These are phyloP conservation scores for Rambutsinella grinnellia DNA, from an alignment of 2,888 invertebrate species.

Conservation along the genomic window DNA sequence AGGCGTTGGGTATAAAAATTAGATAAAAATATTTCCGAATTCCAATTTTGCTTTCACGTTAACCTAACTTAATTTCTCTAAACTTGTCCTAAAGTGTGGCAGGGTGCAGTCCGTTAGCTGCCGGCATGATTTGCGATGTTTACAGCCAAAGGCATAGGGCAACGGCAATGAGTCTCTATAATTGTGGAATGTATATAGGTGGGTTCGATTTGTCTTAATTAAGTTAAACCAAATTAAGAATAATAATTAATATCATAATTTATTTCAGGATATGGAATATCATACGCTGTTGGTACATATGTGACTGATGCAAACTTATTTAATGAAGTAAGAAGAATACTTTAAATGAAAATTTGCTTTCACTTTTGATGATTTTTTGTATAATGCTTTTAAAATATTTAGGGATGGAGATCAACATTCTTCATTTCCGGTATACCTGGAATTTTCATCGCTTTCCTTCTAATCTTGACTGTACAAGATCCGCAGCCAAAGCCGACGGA, in stretches of 20 bases:
- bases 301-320: constrained; percentile 81
- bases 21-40: not conserved
- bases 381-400: not conserved
- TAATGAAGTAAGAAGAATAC: constrained; percentile 74
- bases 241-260: too few species aligned
- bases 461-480: constrained; percentile 82
- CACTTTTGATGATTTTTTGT: not conserved
- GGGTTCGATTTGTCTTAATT: not conserved
- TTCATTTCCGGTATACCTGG: constrained; percentile 84
- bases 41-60: not conserved
- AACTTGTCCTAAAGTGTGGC: constrained; percentile 78
- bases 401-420: constrained; percentile 89
- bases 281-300: constrained; percentile 91
- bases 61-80: not conserved
- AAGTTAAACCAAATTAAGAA: not conserved
- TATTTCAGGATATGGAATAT: constrained; percentile 87
- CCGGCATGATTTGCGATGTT: constrained; percentile 85
- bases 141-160: constrained; percentile 76
- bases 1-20: constrained; percentile 80
- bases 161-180: constrained; percentile 91
- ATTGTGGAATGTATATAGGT: constrained; percentile 92
- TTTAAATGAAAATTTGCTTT: not conserved
- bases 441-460: constrained; percentile 78
- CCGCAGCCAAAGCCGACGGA: constrained; percentile 76
- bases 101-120: constrained; percentile 88